These are phyloP conservation scores for Penaeus japonicus DNA, from an alignment of 1,140 invertebrate genomes.

Conservation along the genomic window DNA sequence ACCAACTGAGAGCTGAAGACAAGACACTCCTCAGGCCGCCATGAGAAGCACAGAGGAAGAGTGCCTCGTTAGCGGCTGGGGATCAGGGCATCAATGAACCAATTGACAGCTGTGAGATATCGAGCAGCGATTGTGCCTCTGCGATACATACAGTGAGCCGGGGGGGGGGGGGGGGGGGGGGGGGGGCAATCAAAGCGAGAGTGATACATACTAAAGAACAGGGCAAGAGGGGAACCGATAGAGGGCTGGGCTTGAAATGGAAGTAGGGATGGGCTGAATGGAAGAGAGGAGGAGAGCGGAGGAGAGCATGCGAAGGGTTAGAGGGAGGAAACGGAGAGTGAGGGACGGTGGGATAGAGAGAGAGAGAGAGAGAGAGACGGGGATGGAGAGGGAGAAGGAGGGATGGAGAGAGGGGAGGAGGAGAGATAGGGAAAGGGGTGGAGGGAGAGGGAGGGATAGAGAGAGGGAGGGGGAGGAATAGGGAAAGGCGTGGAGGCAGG, in stretches of 20 bases:
- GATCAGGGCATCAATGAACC: no score
- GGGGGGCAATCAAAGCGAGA: neutral
- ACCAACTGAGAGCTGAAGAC: no score
- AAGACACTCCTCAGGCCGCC: no score
- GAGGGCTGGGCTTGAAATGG: neutral
- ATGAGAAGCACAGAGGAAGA: no score
- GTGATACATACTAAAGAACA: neutral
- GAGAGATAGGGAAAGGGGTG: no score
- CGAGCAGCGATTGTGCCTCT: no score
- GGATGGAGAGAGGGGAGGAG: no score
- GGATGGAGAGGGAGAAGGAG: neutral
- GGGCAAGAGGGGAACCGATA: neutral
- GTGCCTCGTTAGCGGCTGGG: no score
- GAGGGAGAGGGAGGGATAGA: no score
- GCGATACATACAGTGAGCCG: no score
- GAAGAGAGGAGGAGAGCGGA: neutral
- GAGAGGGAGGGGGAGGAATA: neutral
- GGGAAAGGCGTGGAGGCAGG: neutral
- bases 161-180: no score
- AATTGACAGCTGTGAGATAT: no score
- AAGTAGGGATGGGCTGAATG: neutral
- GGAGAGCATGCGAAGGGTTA: neutral
- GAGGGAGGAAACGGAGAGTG: neutral
- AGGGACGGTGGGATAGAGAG: neutral
- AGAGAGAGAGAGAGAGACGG: neutral